Evolutionary conservation across 2,888 invertebrate genomes (phyloP).

Genomic region (Tetheella fluctuosa): DNA sequence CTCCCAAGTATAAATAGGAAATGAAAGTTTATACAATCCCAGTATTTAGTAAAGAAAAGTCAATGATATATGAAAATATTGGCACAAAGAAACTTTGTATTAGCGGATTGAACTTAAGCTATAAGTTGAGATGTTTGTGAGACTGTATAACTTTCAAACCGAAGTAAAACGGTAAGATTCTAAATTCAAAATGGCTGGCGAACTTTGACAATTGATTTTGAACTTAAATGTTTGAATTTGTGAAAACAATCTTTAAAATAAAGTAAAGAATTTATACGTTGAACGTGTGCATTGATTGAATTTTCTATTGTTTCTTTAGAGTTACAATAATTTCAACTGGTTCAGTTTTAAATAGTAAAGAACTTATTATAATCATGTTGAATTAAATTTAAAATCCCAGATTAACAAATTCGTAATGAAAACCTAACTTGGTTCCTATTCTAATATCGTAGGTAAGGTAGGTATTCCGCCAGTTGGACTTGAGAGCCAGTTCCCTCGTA

Average conservation of each 20-base stretch:
- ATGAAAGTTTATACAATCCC: not conserved
- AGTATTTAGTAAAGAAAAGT: conserved; percentile 8
- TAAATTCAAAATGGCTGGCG: conserved; percentile 45
- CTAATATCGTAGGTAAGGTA: too few species aligned
- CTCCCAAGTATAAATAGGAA: not conserved
- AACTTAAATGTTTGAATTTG: conserved; percentile 6
- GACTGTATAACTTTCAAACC: conserved; percentile 44
- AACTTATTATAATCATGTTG: too few species aligned
- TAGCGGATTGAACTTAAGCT: conserved; percentile 36
- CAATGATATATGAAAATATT: conserved; percentile 41
- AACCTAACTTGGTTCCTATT: too few species aligned
- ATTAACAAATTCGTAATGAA: too few species aligned
- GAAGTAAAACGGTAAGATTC: conserved; percentile 39
- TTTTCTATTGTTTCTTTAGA: not conserved
- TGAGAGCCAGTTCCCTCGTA: too few species aligned
- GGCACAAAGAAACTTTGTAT: conserved; percentile 42
- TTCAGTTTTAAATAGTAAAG: too few species aligned
- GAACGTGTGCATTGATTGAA: not conserved
- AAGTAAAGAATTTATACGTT: not conserved
- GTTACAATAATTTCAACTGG: too few species aligned
- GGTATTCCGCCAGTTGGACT: too few species aligned
- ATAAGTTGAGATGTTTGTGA: conserved; percentile 38
- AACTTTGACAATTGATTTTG: conserved; percentile 22
- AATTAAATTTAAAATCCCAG: too few species aligned
- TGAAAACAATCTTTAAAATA: not conserved